Evolutionary conservation across 2,888 invertebrate genomes (phyloP), one percentile per base, ranked within the genome.

Genomic region (Tethea ocularis): DNA sequence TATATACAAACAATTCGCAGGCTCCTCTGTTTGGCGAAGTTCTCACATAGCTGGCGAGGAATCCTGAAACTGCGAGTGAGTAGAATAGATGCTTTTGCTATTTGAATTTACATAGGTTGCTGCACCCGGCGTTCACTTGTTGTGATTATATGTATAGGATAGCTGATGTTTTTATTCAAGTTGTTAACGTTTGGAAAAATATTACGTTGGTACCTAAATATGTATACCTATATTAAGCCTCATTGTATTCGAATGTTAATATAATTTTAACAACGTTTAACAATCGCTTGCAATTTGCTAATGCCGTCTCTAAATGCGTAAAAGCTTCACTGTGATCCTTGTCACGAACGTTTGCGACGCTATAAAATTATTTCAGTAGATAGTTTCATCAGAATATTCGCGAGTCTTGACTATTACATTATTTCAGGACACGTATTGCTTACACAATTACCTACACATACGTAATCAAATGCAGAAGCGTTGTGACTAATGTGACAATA

Each of bases 371-470:
- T 84, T 87, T 83, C 75, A 83, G 80, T 78, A 78, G 77, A 10
- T 20, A 46, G 10, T 86, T 84, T 83, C 77, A 82, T 80, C 74
- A 78, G 69, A 80, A 76, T 74, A 79, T 80, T 80, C 75, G 70
- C 68, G 58, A 62, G 74, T 71, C 72, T 70, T 71, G 77, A 76
- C 79, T 72, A 86, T 88, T 83, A 88, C 82, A 91, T 91, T 91
- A 91, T 92, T 90, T 87, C 91, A 84, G 85, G 72, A 85, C 90
- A 91, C 91, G 90, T 89, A 89, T 89, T 85, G 77, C 80, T 70
- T 78, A 77, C 80, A 84, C 86, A 89, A n/a, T n/a, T n/a, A n/a
- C n/a, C n/a, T 91, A 7, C n/a, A n/a, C n/a, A n/a, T n/a, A 46
- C 20, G 20, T 46, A 90, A 91, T 89, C 86, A 86, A 87, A 89